Conservation (phyloP, 2,113 vertebrate species). For the Clarias magur region DNA sequence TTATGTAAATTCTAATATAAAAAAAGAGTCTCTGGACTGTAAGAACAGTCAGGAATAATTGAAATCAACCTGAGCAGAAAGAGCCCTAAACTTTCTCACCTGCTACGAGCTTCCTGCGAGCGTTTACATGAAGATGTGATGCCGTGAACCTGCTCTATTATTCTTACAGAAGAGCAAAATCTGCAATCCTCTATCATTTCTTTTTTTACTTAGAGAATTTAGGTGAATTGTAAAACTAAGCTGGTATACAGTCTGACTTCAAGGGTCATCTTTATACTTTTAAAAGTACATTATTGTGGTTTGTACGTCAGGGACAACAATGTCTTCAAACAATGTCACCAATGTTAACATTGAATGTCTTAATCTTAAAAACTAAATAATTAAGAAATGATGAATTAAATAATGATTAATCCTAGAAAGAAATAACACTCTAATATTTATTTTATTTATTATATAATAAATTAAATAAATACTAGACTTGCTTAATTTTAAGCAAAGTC, state of each 20-base stretch:
- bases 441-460: no score
- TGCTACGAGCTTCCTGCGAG: not conserved
- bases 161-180: not conserved
- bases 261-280: not conserved
- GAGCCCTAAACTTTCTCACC: constrained; percentile 5
- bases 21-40: not conserved
- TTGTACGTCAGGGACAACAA: not conserved
- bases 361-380: no score
- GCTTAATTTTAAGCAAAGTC: not conserved
- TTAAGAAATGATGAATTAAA: no score
- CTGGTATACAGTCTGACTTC: not conserved
- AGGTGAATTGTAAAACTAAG: not conserved
- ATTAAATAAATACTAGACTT: not conserved
- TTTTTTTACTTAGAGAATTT: not conserved
- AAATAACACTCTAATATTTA: no score
- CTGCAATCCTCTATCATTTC: not conserved
- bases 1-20: not conserved
- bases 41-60: no score
- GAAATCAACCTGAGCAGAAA: not conserved
- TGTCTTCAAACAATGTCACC: not conserved
- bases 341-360: no score
- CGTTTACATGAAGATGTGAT: not conserved
- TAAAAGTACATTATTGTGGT: not conserved
- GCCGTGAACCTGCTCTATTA: not conserved
- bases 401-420: no score